Conservation (phyloP, 2,888 invertebrate species). For the Podabrus alpinus region DNA sequence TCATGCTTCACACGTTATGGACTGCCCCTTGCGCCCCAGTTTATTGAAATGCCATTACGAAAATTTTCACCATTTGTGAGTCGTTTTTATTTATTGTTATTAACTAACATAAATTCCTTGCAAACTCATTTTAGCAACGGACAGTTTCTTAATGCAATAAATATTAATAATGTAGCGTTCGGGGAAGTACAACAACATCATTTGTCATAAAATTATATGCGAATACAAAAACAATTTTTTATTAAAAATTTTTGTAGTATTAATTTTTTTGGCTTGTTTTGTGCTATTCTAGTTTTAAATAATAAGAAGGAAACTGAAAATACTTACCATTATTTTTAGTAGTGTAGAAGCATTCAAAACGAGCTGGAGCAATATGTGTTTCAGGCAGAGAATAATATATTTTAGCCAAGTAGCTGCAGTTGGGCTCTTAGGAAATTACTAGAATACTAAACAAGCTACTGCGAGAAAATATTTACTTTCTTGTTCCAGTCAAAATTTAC, state of each 20-base stretch:
- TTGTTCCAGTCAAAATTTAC: neutral
- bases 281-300: neutral
- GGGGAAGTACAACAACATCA: neutral
- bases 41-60: conserved; percentile 14
- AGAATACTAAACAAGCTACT: conserved; percentile 25
- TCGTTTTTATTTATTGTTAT: conserved; percentile 1
- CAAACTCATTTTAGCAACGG: neutral
- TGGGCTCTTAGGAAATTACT: conserved; percentile 29
- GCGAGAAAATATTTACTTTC: conserved; percentile 21
- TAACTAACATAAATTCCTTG: neutral
- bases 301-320: neutral
- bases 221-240: neutral
- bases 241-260: neutral
- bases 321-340: neutral
- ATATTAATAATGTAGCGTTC: neutral
- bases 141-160: neutral
- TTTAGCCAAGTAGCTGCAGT: conserved; percentile 26
- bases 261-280: neutral
- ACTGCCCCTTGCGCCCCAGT: conserved; percentile 16
- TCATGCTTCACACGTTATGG: conserved; percentile 23
- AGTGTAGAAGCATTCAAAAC: conserved; percentile 9
- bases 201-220: neutral
- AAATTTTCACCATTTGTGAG: conserved; percentile 11
- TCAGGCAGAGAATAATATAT: conserved; percentile 22
- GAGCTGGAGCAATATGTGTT: conserved; percentile 25